Evolutionary conservation across 2,113 vertebrate genomes (phyloP).

Genomic region (Collichthys lucidus): DNA sequence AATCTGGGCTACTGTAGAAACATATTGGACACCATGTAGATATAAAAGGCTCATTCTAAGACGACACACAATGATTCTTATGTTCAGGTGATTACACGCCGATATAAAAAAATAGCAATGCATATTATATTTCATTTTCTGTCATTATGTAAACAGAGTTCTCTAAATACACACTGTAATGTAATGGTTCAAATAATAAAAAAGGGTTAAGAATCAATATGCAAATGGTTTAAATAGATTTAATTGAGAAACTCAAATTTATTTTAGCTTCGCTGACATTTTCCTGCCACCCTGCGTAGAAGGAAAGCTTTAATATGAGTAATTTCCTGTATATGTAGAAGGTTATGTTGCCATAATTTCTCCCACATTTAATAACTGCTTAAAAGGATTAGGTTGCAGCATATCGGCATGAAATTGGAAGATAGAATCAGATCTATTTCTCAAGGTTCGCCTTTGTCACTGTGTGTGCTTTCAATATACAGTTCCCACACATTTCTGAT

Average conservation of each 20-base stretch:
- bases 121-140: no score
- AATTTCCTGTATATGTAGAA: conserved; percentile 9
- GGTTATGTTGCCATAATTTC: conserved; percentile 8
- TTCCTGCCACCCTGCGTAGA: not conserved
- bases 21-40: no score
- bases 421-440: conserved; percentile 32
- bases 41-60: no score
- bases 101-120: no score
- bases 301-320: conserved; percentile 9
- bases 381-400: conserved; percentile 42
- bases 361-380: conserved; percentile 33
- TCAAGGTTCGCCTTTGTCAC: conserved; percentile 40
- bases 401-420: conserved; percentile 48
- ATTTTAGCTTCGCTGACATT: not conserved
- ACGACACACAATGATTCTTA: no score
- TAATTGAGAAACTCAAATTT: not conserved
- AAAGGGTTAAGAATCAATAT: not conserved
- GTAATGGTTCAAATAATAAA: not conserved
- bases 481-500: conserved; percentile 37
- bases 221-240: not conserved
- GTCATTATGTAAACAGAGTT: no score
- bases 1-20: no score
- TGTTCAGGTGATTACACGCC: no score
- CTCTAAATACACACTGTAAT: no score
- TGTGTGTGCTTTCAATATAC: conserved; percentile 26